Evolutionary conservation across 2,113 vertebrate species (phyloP).

Genomic region (Myiozetetes cayanensis): DNA sequence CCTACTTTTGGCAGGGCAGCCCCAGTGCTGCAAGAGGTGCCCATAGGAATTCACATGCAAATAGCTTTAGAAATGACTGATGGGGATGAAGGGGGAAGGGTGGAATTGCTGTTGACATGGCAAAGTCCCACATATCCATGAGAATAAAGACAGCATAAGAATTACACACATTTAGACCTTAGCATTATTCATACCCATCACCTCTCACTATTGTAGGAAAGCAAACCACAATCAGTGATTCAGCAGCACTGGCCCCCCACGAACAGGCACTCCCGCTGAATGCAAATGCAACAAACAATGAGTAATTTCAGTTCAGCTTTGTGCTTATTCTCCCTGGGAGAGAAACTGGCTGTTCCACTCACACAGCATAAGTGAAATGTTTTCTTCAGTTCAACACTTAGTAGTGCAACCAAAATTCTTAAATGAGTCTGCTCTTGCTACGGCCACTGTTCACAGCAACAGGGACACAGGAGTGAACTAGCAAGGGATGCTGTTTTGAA

Average conservation of each 20-base stretch:
- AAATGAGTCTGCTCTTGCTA: not conserved
- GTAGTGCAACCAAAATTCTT: not conserved
- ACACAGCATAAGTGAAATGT: not conserved
- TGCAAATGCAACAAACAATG: constrained; percentile 36
- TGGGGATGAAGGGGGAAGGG: not conserved
- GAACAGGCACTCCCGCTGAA: constrained; percentile 22
- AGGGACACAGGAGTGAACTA: not conserved
- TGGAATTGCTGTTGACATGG: constrained; percentile 64
- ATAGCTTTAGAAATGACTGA: constrained; percentile 55
- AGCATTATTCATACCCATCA: constrained; percentile 39
- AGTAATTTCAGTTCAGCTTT: constrained; percentile 49
- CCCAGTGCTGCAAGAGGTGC: constrained; percentile 51
- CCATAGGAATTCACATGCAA: constrained; percentile 79
- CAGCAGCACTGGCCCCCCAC: not conserved
- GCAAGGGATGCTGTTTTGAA: not conserved
- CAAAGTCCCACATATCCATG: constrained; percentile 54
- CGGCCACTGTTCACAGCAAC: not conserved
- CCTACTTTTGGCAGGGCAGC: constrained; percentile 58
- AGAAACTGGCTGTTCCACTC: constrained; percentile 1
- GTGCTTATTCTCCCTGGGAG: not conserved
- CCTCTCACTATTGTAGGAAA: not conserved
- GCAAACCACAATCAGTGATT: constrained; percentile 16
- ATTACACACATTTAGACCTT: not conserved
- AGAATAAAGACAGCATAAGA: constrained; percentile 16
- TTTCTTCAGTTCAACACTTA: not conserved